Conservation (phyloP, 2,888 invertebrate genomes). For the Invenusta paracnida region DNA sequence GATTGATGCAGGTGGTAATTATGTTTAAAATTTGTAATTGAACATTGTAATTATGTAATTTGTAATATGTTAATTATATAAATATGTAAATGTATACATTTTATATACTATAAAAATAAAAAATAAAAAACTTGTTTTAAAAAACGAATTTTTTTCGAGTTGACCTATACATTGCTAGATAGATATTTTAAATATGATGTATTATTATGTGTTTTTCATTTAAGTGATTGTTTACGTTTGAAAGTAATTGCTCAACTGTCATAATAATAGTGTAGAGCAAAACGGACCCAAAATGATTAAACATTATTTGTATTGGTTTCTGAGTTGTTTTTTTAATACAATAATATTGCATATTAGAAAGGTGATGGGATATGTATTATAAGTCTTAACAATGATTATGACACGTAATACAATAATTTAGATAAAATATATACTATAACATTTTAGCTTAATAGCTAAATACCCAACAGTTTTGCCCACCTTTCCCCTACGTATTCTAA, state of each 20-base stretch:
- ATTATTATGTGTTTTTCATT: neutral
- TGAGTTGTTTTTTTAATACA: neutral
- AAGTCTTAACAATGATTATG: neutral
- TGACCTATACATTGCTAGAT: too few relatives aligned
- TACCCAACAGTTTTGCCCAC: conserved; percentile 13
- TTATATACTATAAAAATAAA: too few relatives aligned
- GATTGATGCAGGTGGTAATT: too few relatives aligned
- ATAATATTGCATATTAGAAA: neutral
- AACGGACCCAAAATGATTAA: neutral
- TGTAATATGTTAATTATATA: too few relatives aligned
- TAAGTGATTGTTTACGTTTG: neutral
- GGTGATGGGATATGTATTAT: neutral
- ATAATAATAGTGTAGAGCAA: neutral
- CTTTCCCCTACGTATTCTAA: neutral
- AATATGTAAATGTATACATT: too few relatives aligned
- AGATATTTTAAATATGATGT: neutral
- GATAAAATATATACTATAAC: neutral
- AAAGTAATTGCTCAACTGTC: neutral
- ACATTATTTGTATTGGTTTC: neutral
- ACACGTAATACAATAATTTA: neutral
- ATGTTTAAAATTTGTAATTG: too few relatives aligned
- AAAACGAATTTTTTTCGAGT: too few relatives aligned
- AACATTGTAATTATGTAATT: too few relatives aligned
- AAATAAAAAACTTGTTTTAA: too few relatives aligned
- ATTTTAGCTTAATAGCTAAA: neutral